Evolutionary conservation across 2,888 invertebrate species (phyloP).

Genomic region (Noctua janthe): DNA sequence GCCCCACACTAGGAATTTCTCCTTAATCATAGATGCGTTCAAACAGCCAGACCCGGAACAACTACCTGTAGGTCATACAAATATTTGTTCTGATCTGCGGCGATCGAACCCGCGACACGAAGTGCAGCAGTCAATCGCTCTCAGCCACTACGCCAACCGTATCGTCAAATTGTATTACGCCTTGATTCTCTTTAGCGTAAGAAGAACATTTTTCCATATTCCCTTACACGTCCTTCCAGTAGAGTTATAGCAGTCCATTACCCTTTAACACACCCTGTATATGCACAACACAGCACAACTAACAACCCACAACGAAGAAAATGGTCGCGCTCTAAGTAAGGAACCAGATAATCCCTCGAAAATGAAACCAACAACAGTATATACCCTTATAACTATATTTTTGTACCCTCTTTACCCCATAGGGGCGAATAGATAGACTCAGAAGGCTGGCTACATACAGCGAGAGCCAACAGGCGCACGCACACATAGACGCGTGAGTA

Average conservation of each 20-base stretch:
- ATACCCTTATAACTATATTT: conserved; percentile 19
- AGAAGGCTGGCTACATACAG: not conserved
- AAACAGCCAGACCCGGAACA: too few species aligned
- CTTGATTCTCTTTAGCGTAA: not conserved
- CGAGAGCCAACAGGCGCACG: not conserved
- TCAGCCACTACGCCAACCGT: too few species aligned
- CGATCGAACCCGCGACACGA: too few species aligned
- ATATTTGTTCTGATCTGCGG: too few species aligned
- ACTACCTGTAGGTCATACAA: too few species aligned
- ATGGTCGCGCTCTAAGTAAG: conserved; percentile 38
- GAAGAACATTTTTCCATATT: not conserved
- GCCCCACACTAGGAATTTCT: too few species aligned
- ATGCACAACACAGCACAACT: conserved; percentile 26
- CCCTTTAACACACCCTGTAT: conserved; percentile 16
- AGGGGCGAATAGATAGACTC: not conserved
- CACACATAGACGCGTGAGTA: not conserved
- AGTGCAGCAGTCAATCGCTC: too few species aligned
- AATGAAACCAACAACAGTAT: conserved; percentile 48
- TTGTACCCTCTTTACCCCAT: conserved; percentile 13
- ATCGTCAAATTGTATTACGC: not conserved
- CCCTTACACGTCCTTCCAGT: not conserved
- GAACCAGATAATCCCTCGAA: conserved; percentile 53
- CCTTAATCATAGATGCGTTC: too few species aligned
- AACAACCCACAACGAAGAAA: conserved; percentile 40
- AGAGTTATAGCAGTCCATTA: conserved; percentile 16